Evolutionary conservation across 1,140 invertebrate genomes (phyloP), one percentile per base, ranked within the genome.

Genomic region (Babylonia areolata): DNA sequence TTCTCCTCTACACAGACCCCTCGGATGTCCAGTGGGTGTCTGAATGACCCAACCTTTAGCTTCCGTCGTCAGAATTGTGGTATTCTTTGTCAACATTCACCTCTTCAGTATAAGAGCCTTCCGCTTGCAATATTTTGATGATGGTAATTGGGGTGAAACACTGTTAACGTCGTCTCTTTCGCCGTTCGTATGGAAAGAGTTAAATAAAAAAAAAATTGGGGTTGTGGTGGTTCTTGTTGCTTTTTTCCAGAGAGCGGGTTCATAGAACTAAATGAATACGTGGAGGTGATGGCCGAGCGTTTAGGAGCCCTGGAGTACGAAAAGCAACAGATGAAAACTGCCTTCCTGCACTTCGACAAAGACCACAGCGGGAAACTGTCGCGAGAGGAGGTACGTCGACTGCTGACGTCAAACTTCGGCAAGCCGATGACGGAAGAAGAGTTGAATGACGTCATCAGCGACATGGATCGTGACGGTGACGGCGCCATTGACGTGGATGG

Each of bases 401-500:
- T 80, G 3, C 46, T 80, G 78, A 80, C 78, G 42, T 80, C 78
- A 11, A 51, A 80, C 33, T 54, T 33, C 42, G 78, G 78, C 20
- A 42, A 80, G n/a, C 78, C 78, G n/a, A 28, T 80, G 40, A 80
- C 78, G 42, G 42, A 58, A 12, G 78, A 54, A 12, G 78, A 80
- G 46, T 80, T 80, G 15, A 20, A 51, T 80, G 23, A 80, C 78
- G 78, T 80, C 78, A 80, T 80, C 17, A 31, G 12, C n/a, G 78
- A 80, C 46, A 80, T 80, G 78, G 78, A 80, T n/a, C 23, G 3
- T 5, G 78, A 80, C 33, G 78, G 78, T 11, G 78, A 80, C n/a
- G 78, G 78, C 17, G 23, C 39, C 3, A 54, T 80, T 11, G 78
- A 80, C 28, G 15, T 80, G 40, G 78, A 80, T 31, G 78, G 78